phyloP scores from a whole-genome alignment of 1,140 invertebrate species.

The Drosophila mauritiana region DNA sequence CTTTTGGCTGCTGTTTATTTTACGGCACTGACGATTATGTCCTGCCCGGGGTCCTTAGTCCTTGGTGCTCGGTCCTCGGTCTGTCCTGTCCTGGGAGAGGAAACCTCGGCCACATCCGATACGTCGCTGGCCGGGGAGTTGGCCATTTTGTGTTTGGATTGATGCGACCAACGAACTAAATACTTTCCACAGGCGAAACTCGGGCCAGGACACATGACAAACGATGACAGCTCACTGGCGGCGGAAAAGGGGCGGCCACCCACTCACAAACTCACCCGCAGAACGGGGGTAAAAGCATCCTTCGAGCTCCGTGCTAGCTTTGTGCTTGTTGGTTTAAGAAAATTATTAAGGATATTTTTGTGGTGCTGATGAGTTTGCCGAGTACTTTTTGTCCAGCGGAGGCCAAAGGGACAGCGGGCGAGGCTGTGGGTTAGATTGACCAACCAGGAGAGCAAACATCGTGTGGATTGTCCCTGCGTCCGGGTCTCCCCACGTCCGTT shows the following conservation, averaged over 20 bases:
- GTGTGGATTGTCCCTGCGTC: conserved; percentile 37
- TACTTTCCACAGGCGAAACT: conserved; percentile 70
- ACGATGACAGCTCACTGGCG: conserved; percentile 66
- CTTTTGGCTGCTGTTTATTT: conserved; percentile 74
- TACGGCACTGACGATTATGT: conserved; percentile 79
- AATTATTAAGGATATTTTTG: conserved; percentile 84
- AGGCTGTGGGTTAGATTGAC: conserved; percentile 48
- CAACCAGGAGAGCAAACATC: conserved; percentile 72
- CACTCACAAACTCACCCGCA: not conserved
- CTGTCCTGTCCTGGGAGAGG: conserved; percentile 38
- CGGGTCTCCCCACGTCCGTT: not conserved
- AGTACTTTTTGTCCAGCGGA: conserved; percentile 65
- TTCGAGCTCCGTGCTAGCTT: conserved; percentile 65
- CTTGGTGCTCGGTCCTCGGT: not conserved
- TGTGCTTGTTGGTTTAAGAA: conserved; percentile 83
- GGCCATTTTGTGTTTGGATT: conserved; percentile 83
- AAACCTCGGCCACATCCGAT: conserved; percentile 83
- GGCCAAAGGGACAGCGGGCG: not conserved
- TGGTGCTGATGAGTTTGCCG: conserved; percentile 83
- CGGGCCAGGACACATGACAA: conserved; percentile 74
- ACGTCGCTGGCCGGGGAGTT: conserved; percentile 53
- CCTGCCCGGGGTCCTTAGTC: conserved; percentile 10
- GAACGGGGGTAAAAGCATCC: conserved; percentile 72
- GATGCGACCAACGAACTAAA: conserved; percentile 80
- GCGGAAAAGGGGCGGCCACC: not conserved